These are phyloP conservation scores for Natrix natrix DNA, from an alignment of 2,797 vertebrate genomes.

Conservation along the genomic window DNA sequence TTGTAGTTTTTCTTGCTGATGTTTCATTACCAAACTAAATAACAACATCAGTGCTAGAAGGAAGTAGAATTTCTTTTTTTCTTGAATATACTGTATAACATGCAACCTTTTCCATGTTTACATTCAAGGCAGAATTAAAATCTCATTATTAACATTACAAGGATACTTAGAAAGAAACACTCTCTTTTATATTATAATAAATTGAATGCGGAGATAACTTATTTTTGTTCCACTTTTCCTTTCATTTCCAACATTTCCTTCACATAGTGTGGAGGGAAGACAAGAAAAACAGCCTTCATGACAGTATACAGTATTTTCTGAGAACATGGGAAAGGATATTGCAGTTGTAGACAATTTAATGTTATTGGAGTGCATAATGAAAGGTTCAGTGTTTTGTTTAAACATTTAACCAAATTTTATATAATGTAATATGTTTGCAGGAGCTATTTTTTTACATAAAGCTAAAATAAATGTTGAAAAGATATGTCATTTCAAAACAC, in stretches of 20 bases:
- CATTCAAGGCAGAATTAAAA: background rate
- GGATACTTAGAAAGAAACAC: background rate
- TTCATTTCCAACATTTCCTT: background rate
- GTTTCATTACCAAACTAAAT: background rate
- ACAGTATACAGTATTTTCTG: background rate
- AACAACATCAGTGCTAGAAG: background rate
- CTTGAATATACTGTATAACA: background rate
- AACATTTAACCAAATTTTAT: background rate
- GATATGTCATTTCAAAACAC: background rate
- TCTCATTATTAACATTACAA: background rate
- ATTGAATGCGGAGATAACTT: background rate
- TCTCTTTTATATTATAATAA: background rate
- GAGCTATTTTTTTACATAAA: background rate
- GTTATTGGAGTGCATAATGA: background rate
- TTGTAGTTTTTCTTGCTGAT: background rate
- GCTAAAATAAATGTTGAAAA: background rate
- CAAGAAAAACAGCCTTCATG: background rate
- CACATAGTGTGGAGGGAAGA: background rate
- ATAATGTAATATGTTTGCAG: background rate
- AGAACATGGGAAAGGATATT: background rate
- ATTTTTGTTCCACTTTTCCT: background rate
- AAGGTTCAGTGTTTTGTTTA: background rate
- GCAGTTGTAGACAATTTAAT: background rate
- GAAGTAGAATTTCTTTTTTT: background rate
- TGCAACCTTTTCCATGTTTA: background rate